Conservation (phyloP, 2,113 vertebrate genomes). For the Phylloscopus trochilus region DNA sequence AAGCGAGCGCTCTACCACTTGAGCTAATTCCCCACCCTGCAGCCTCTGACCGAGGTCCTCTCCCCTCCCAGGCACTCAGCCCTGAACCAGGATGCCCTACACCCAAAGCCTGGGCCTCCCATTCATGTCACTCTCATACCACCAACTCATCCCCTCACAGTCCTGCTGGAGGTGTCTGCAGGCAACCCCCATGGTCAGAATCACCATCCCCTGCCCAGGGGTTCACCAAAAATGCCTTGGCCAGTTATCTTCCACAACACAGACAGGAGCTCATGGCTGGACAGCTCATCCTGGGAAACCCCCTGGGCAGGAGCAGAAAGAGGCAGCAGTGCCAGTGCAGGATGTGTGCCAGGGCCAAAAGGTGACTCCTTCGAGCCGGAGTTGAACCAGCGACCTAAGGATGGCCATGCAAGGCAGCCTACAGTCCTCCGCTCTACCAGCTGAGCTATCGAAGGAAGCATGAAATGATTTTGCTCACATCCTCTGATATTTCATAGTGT, state of each 20-base stretch:
- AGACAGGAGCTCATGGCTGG: background rate
- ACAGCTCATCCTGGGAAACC: accelerated
- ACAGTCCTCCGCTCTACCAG: constrained; percentile 92
- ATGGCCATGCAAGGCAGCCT: background rate
- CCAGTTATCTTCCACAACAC: accelerated
- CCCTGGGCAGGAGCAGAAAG: background rate
- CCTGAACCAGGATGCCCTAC: background rate
- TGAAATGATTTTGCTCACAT: accelerated
- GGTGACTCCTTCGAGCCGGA: background rate
- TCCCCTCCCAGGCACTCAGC: background rate
- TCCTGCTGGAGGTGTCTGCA: accelerated
- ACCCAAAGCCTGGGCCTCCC: accelerated
- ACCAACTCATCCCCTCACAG: too few relatives aligned
- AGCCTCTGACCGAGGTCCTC: background rate
- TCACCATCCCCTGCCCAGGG: background rate
- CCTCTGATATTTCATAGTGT: accelerated
- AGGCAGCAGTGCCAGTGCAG: accelerated
- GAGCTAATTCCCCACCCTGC: background rate
- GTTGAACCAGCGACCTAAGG: constrained; percentile 86
- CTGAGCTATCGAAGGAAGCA: constrained; percentile 77
- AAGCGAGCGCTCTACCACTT: background rate
- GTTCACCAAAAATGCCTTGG: background rate
- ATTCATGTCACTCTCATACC: background rate
- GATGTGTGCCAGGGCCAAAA: background rate
- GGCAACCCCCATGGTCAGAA: background rate